phyloP scores from a whole-genome alignment of 2,797 vertebrate genomes.

The Micromesistius poutassou region DNA sequence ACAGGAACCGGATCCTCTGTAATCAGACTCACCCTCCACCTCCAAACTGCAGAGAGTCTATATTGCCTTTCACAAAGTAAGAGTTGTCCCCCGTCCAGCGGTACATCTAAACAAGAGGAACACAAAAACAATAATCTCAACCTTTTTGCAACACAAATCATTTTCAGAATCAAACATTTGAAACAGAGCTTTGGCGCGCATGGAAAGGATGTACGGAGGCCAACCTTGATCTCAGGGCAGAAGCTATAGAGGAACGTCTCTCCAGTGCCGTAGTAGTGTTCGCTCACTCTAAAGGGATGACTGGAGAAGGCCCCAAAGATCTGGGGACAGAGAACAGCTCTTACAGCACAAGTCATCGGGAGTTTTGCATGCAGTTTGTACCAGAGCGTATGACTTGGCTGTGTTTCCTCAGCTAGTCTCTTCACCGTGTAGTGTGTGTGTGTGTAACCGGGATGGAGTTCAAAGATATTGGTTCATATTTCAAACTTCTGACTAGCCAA shows the following conservation, averaged over 20 bases:
- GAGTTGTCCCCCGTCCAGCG: conserved; percentile 98
- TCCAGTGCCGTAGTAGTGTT: conserved; percentile 96
- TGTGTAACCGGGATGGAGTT: background rate
- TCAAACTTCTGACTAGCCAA: background rate
- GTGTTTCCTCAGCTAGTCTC: background rate
- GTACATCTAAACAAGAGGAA: conserved; percentile 75
- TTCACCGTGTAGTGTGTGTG: background rate
- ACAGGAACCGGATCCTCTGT: background rate
- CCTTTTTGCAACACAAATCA: background rate
- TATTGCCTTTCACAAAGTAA: conserved; percentile 96
- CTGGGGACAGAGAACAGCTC: conserved; percentile 60
- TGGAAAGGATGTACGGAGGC: background rate
- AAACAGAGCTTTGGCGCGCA: background rate
- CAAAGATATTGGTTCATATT: background rate
- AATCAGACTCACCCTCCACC: conserved; percentile 86
- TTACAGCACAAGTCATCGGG: too few relatives aligned
- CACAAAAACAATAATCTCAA: background rate
- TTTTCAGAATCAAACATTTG: background rate
- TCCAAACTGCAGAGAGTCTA: conserved; percentile 91
- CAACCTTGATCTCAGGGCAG: conserved; percentile 92
- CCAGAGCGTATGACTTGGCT: background rate
- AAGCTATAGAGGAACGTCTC: conserved; percentile 98
- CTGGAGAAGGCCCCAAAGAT: conserved; percentile 94
- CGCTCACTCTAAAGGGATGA: conserved; percentile 94
- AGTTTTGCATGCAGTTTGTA: too few relatives aligned